Percentiles rank a stretch among this genome's conserved stretches.
Conservation (phyloP, 1,140 invertebrate species). For the Carposina sasakii region DNA sequence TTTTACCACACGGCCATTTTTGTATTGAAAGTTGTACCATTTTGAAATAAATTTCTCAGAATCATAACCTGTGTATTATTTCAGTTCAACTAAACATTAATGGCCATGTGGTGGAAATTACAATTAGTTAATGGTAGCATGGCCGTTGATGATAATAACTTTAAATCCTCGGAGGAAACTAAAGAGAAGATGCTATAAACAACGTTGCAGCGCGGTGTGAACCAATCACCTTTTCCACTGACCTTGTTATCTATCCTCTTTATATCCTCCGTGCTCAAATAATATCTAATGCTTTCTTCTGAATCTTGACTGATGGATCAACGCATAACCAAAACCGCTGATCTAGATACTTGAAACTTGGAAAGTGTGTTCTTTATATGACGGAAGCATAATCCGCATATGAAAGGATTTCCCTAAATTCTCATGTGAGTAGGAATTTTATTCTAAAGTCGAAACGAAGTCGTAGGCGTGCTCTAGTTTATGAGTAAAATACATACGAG, state of each 20-base stretch:
- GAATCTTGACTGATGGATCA: too few species aligned
- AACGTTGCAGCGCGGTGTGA: background rate
- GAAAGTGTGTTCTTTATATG: too few species aligned
- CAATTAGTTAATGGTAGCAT: conserved; percentile 28
- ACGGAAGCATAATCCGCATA: too few species aligned
- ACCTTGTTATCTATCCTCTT: too few species aligned
- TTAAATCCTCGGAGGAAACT: background rate
- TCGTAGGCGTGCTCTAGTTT: background rate
- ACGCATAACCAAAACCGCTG: too few species aligned
- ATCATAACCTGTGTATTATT: conserved; percentile 51
- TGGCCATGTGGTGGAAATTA: conserved; percentile 54
- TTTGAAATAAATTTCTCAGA: conserved; percentile 53
- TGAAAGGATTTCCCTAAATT: too few species aligned
- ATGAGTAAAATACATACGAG: too few species aligned
- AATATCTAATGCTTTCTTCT: too few species aligned
- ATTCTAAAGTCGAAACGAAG: background rate
- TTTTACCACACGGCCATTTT: conserved; percentile 63
- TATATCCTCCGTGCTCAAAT: too few species aligned
- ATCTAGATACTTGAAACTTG: too few species aligned
- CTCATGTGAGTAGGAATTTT: background rate
- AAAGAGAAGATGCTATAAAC: background rate
- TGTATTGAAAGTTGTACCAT: conserved; percentile 46
- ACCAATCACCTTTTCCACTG: too few species aligned
- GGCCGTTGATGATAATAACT: conserved; percentile 48
- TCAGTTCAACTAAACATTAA: conserved; percentile 57